phyloP scores from a whole-genome alignment of 2,113 vertebrate genomes.

The Anseranas semipalmata region DNA sequence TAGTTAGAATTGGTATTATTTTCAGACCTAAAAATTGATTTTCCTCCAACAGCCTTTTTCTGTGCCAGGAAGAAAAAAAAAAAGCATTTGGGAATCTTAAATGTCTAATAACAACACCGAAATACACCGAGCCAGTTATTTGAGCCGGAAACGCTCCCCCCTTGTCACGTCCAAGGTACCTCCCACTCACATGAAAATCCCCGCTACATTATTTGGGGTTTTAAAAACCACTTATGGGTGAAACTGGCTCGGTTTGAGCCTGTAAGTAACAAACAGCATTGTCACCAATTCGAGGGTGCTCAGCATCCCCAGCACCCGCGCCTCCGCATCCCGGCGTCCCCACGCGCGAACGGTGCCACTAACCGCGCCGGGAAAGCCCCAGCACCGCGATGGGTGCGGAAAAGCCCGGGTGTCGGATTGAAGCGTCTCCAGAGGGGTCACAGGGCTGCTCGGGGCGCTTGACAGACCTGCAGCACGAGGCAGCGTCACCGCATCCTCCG shows the following conservation, averaged over 20 bases:
- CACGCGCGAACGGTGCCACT: rapidly evolving
- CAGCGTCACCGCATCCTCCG: not conserved
- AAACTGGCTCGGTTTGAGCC: not conserved
- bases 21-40: not conserved
- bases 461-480: rapidly evolving
- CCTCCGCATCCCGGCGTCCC: rapidly evolving
- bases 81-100: not conserved
- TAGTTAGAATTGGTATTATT: not conserved
- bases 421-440: not conserved
- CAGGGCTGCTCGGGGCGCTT: not conserved
- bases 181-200: not conserved
- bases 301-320: not conserved
- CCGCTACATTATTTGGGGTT: not conserved
- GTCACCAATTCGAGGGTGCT: no score
- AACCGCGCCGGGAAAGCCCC: rapidly evolving
- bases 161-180: not conserved
- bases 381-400: rapidly evolving
- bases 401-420: not conserved
- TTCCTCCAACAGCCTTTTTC: not conserved
- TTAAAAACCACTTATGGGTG: not conserved
- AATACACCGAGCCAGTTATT: not conserved
- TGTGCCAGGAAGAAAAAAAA: not conserved
- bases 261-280: not conserved
- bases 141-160: not conserved
- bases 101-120: not conserved